Percentiles rank a stretch among this genome's conserved stretches.
Evolutionary conservation across 2,888 invertebrate species (phyloP).

Genomic region (Clusia tigrina): DNA sequence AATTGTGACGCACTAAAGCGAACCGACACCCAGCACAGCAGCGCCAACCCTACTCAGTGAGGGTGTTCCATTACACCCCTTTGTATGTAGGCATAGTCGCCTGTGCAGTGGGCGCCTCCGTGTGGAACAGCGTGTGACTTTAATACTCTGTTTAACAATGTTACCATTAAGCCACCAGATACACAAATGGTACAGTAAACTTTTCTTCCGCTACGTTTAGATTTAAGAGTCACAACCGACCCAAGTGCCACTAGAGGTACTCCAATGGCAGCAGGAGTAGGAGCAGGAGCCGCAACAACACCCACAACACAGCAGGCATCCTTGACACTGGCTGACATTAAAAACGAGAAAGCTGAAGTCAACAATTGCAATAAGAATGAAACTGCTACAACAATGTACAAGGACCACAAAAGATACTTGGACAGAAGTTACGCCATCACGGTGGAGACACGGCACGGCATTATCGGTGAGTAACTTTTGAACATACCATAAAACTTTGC

Average conservation of each 20-base stretch:
- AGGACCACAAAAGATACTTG: constrained; percentile 41
- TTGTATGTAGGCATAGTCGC: not conserved
- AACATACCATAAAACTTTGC: constrained; percentile 24
- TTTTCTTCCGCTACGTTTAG: constrained; percentile 36
- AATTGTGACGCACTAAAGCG: not conserved
- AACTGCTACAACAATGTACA: constrained; percentile 27
- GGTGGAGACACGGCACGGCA: constrained; percentile 56
- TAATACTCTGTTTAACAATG: not conserved
- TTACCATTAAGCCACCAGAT: not conserved
- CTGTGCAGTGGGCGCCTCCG: not conserved
- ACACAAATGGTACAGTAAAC: not conserved
- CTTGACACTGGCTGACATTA: constrained; percentile 27
- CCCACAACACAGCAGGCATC: constrained; percentile 33
- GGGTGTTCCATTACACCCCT: not conserved
- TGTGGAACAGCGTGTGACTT: not conserved
- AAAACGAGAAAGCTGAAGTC: constrained; percentile 26
- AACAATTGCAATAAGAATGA: constrained; percentile 32
- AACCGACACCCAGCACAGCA: not conserved
- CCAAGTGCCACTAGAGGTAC: constrained; percentile 37
- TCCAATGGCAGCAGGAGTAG: constrained; percentile 36
- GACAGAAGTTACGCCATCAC: constrained; percentile 58
- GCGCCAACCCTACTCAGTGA: not conserved
- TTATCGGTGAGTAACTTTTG: constrained; percentile 51
- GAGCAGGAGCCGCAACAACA: constrained; percentile 15
- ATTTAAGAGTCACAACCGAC: constrained; percentile 58